phyloP scores from a whole-genome alignment of 2,797 vertebrate genomes.

The Silurus lanzhouensis region DNA sequence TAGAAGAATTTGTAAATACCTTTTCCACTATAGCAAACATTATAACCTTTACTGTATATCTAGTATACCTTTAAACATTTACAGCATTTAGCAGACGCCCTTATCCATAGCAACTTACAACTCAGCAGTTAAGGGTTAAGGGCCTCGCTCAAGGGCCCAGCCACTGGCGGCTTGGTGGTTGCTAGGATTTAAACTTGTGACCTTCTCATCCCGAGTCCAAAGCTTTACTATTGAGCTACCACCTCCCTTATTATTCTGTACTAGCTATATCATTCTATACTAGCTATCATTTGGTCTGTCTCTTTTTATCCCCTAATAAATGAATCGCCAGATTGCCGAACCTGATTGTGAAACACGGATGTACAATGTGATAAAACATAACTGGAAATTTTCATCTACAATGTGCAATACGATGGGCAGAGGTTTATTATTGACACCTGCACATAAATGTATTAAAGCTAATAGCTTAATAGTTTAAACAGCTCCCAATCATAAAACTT shows the following conservation, averaged over 20 bases:
- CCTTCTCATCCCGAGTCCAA: no score
- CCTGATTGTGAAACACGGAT: background rate
- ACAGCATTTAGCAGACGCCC: no score
- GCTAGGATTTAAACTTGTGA: no score
- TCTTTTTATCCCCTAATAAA: background rate
- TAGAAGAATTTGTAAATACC: background rate
- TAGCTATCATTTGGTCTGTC: background rate
- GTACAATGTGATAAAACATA: background rate
- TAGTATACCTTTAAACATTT: no score
- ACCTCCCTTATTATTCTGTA: background rate
- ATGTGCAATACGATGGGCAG: background rate
- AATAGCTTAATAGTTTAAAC: background rate
- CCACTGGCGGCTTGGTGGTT: no score
- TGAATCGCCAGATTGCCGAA: background rate
- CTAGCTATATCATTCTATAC: background rate
- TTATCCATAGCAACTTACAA: no score
- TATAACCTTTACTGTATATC: no score
- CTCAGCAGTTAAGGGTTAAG: no score
- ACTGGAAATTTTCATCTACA: background rate
- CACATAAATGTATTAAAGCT: background rate
- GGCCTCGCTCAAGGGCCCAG: no score
- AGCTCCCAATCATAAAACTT: background rate
- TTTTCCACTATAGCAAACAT: background rate
- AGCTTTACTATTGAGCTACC: no score
- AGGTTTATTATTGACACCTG: background rate